phyloP scores from a whole-genome alignment of 2,888 invertebrate genomes.

The Biston betularia region DNA sequence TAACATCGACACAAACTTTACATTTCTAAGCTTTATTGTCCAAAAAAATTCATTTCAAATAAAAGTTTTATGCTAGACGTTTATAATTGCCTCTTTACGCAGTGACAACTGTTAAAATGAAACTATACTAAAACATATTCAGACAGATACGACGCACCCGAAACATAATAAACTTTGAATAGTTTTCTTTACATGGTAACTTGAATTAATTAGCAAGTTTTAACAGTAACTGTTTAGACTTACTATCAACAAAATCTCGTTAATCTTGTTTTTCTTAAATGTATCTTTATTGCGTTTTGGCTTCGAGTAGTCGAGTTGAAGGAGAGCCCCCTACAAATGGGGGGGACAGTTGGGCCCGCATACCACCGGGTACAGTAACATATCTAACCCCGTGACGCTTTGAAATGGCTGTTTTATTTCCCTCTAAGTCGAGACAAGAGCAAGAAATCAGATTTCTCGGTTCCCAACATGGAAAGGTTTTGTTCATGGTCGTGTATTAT shows the following conservation, averaged over 20 bases:
- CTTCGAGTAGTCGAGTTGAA: slow-evolving; percentile 18
- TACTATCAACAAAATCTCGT: not conserved
- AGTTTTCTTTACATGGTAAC: too few species aligned
- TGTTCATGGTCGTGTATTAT: slow-evolving; percentile 29
- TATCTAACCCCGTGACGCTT: slow-evolving; percentile 79
- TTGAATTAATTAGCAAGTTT: too few species aligned
- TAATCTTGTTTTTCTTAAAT: not conserved
- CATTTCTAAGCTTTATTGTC: too few species aligned
- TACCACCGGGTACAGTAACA: slow-evolving; percentile 78
- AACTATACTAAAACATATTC: too few species aligned
- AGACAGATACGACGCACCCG: too few species aligned
- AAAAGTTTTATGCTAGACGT: too few species aligned
- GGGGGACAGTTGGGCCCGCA: slow-evolving; percentile 72
- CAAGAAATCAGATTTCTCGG: slow-evolving; percentile 62
- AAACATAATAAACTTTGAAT: too few species aligned
- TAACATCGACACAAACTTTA: too few species aligned
- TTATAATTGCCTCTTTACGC: too few species aligned
- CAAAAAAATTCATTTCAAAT: too few species aligned
- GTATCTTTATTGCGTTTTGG: not conserved
- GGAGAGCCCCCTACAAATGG: slow-evolving; percentile 55
- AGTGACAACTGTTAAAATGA: too few species aligned
- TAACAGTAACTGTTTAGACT: not conserved
- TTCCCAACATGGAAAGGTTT: slow-evolving; percentile 51
- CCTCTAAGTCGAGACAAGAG: slow-evolving; percentile 63
- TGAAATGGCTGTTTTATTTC: slow-evolving; percentile 81